Percentiles rank a stretch among this genome's conserved stretches.
These are phyloP conservation scores for Styela plicata DNA, from an alignment of 23 tunicate species.

Conservation along the genomic window DNA sequence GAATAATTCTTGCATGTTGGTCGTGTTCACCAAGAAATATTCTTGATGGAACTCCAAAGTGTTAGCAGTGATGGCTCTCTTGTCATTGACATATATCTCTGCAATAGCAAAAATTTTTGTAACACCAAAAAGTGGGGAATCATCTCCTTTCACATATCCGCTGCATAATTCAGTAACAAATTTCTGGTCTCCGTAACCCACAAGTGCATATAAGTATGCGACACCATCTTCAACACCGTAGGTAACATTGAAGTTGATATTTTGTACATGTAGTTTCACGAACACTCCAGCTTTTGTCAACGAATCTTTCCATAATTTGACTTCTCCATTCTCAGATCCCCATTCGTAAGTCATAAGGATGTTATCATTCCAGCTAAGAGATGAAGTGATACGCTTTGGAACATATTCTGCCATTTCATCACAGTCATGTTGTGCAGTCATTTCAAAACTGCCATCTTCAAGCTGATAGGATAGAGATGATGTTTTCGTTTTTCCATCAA, in stretches of 20 bases:
- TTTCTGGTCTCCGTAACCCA: background rate
- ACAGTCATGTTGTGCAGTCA: background rate
- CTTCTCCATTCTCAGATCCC: background rate
- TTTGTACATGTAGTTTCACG: background rate
- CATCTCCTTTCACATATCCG: background rate
- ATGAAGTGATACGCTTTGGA: background rate
- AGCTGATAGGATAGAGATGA: background rate
- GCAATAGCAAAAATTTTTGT: background rate
- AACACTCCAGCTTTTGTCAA: background rate
- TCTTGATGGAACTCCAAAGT: background rate
- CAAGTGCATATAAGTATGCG: background rate
- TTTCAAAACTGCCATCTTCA: background rate
- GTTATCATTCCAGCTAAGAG: constrained; percentile 2
- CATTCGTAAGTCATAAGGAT: constrained; percentile 1
- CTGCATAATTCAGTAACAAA: background rate
- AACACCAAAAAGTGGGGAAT: background rate
- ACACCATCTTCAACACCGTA: background rate
- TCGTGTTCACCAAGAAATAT: background rate
- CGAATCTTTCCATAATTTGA: constrained; percentile 6
- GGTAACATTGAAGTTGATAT: background rate
- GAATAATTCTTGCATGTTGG: background rate
- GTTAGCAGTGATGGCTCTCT: background rate
- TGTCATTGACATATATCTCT: background rate
- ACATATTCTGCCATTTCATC: background rate
- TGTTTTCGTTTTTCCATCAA: background rate